Percentiles rank a stretch among this genome's conserved stretches.
phyloP scores from a whole-genome alignment of 2,113 vertebrate genomes.

The Panthera uncia region DNA sequence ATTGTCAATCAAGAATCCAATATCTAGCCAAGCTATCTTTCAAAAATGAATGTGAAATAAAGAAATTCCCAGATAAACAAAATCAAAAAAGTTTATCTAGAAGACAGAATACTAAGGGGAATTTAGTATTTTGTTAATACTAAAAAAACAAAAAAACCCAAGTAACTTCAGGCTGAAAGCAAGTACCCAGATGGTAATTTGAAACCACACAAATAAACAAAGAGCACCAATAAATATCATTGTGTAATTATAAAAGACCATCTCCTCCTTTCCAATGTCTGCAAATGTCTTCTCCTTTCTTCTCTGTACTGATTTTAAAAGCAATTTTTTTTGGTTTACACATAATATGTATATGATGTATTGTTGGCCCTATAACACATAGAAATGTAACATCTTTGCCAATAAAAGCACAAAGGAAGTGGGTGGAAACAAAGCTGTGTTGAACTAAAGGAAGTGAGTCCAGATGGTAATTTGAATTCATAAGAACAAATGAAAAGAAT shows the following conservation, averaged over 20 bases:
- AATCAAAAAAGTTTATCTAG: neutral
- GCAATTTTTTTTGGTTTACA: neutral
- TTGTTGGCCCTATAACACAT: neutral
- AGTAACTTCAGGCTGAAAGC: neutral
- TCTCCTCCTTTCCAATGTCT: neutral
- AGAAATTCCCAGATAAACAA: neutral
- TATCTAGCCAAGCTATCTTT: neutral
- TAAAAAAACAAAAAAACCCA: neutral
- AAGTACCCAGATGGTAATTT: neutral
- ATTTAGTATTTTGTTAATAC: neutral
- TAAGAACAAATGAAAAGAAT: conserved; percentile 45
- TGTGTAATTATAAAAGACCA: neutral
- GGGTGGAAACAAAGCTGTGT: neutral
- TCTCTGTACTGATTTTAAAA: conserved; percentile 7
- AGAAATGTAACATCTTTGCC: conserved; percentile 15
- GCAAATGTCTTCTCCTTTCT: neutral
- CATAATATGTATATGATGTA: neutral
- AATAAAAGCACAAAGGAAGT: conserved; percentile 32
- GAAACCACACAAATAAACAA: neutral
- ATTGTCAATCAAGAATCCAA: neutral
- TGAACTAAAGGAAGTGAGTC: conserved; percentile 24
- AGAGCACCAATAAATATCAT: neutral
- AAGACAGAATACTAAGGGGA: neutral
- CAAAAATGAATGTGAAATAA: neutral
- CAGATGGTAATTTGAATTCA: conserved; percentile 8